Conservation (phyloP, 2,888 invertebrate genomes). For the Parnassius mnemosyne region DNA sequence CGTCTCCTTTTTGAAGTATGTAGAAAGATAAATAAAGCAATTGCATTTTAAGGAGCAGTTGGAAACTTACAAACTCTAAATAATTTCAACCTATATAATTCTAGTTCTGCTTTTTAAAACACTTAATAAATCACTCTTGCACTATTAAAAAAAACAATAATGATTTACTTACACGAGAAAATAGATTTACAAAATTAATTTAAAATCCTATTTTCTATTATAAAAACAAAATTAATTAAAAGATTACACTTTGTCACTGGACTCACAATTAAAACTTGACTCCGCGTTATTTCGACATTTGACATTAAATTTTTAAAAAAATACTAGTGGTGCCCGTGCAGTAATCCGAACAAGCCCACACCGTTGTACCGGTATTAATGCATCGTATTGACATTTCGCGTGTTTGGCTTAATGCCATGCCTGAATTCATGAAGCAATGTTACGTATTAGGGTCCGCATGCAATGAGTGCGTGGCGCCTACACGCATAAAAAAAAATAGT, state of each 20-base stretch:
- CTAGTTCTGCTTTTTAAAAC: no score
- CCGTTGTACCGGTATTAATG: slow-evolving; percentile 61
- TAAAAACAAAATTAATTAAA: neutral
- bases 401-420: slow-evolving; percentile 63
- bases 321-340: slow-evolving; percentile 19
- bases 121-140: no score
- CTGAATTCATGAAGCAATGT: slow-evolving; percentile 61
- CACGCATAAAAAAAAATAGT: neutral
- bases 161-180: neutral
- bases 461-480: slow-evolving; percentile 23
- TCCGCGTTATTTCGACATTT: neutral
- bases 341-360: slow-evolving; percentile 18
- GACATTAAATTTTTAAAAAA: slow-evolving; percentile 14
- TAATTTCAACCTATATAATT: no score
- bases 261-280: slow-evolving; percentile 9
- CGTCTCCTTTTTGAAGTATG: no score
- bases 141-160: no score
- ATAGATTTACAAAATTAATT: neutral
- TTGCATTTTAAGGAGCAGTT: no score
- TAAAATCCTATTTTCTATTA: slow-evolving; percentile 1
- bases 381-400: slow-evolving; percentile 77
- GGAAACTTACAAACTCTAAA: no score
- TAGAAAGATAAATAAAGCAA: no score
- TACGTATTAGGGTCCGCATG: slow-evolving; percentile 43
- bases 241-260: no score